These are phyloP conservation scores for Andrena fulva DNA, from an alignment of 2,888 invertebrate genomes.

Conservation along the genomic window DNA sequence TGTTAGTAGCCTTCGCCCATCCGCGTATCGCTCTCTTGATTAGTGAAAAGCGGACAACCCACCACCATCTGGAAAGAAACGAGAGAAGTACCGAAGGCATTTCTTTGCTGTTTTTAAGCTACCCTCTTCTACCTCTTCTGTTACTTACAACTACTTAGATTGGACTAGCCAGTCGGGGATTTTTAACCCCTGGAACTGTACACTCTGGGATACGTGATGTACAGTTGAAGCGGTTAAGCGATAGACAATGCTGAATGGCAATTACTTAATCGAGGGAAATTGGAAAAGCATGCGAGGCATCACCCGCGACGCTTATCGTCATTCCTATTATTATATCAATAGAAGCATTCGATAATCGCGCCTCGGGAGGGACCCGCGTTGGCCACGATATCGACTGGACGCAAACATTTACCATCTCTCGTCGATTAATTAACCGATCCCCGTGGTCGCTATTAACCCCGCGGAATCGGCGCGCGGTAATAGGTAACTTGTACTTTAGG, in stretches of 20 bases:
- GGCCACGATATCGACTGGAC: not conserved
- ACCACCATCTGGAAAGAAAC: constrained; percentile 83
- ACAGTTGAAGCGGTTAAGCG: no score
- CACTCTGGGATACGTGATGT: no score
- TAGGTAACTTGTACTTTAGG: not conserved
- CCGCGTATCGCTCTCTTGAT: constrained; percentile 58
- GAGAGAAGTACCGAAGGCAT: constrained; percentile 77
- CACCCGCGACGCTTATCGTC: not conserved
- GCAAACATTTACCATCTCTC: not conserved
- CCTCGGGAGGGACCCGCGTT: not conserved
- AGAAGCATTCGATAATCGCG: not conserved
- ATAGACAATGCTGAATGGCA: no score
- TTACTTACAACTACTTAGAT: no score
- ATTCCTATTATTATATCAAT: not conserved
- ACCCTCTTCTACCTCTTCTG: not conserved
- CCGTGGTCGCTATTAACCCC: not conserved
- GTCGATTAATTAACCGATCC: constrained; percentile 9
- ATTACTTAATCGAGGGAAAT: not conserved
- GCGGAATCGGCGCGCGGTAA: not conserved
- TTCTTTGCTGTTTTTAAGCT: constrained; percentile 54
- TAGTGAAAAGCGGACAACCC: constrained; percentile 77
- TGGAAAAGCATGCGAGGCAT: not conserved
- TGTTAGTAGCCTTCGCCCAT: constrained; percentile 67
- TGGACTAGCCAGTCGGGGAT: no score
- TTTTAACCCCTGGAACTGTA: no score